Conservation (phyloP, 2,113 vertebrate genomes). For the Todiramphus saurophagus region DNA sequence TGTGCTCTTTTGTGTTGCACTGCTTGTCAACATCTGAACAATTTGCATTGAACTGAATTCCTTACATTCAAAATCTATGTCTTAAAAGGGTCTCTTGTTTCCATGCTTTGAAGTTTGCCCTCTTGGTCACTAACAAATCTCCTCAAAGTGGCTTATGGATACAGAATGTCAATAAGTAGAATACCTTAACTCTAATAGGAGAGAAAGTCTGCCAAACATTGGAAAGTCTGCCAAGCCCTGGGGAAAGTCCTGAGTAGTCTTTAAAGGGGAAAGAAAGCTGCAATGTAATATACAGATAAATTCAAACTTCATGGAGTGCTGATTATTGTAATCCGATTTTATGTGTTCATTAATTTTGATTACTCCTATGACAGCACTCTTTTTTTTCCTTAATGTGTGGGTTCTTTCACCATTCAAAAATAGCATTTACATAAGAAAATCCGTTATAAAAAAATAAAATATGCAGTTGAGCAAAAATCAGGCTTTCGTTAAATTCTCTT, state of each 20-base stretch:
- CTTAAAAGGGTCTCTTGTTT: not conserved
- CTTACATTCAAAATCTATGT: slow-evolving; percentile 17
- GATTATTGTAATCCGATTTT: not conserved
- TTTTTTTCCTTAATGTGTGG: not conserved
- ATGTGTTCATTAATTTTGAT: not conserved
- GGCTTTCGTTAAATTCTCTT: not conserved
- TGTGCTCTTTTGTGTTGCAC: not conserved
- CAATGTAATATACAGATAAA: not conserved
- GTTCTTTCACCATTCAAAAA: not conserved
- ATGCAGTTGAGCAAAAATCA: not conserved
- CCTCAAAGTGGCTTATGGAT: not conserved
- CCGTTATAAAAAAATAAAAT: not conserved
- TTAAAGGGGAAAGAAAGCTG: not conserved
- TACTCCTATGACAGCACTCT: not conserved
- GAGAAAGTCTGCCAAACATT: not conserved
- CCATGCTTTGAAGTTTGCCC: slow-evolving; percentile 18
- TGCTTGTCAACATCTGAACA: not conserved
- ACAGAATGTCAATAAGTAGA: not conserved
- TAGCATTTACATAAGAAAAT: not conserved
- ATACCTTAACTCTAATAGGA: not conserved
- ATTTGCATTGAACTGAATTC: not conserved
- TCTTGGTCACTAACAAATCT: slow-evolving; percentile 3
- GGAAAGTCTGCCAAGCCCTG: not conserved
- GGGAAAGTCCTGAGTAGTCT: not conserved
- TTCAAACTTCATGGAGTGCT: not conserved